Conservation (phyloP, 2,888 invertebrate genomes). For the Pseudolycoriella hygida region DNA sequence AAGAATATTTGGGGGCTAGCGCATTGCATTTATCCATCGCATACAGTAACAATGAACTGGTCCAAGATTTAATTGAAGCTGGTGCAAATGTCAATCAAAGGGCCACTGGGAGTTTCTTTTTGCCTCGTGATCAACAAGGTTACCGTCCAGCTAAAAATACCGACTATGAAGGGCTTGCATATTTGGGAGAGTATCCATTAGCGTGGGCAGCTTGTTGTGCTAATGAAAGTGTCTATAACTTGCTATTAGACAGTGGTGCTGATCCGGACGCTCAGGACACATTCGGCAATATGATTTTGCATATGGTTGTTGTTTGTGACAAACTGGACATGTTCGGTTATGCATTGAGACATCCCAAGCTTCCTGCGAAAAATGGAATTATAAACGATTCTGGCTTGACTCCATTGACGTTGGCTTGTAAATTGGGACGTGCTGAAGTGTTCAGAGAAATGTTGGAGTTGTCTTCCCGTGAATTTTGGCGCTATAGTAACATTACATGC, state of each 20-base stretch:
- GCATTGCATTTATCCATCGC: slow-evolving; percentile 92
- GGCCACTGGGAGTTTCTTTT: slow-evolving; percentile 86
- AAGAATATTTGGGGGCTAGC: slow-evolving; percentile 91
- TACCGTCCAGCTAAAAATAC: slow-evolving; percentile 61
- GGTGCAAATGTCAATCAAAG: slow-evolving; percentile 85
- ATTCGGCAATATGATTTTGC: slow-evolving; percentile 97
- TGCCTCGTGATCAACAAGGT: slow-evolving; percentile 85
- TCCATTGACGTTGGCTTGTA: slow-evolving; percentile 89
- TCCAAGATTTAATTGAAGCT: slow-evolving; percentile 79
- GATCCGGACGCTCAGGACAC: slow-evolving; percentile 92
- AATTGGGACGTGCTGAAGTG: slow-evolving; percentile 87
- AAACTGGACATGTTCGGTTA: slow-evolving; percentile 99
- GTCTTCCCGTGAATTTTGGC: slow-evolving; percentile 90
- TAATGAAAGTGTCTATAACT: slow-evolving; percentile 92
- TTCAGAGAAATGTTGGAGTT: slow-evolving; percentile 97
- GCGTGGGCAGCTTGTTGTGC: slow-evolving; percentile 97
- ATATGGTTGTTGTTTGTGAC: slow-evolving; percentile 97
- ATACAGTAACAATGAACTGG: slow-evolving; percentile 87
- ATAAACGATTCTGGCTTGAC: slow-evolving; percentile 80
- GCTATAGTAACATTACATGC: slow-evolving; percentile 96
- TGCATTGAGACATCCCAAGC: slow-evolving; percentile 83
- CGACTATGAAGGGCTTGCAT: slow-evolving; percentile 92
- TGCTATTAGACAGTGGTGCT: slow-evolving; percentile 78
- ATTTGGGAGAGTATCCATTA: slow-evolving; percentile 91
- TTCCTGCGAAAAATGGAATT: slow-evolving; percentile 83